These are phyloP conservation scores for Neopipo cinnamomea DNA, from an alignment of 2,113 vertebrate genomes.

Conservation along the genomic window DNA sequence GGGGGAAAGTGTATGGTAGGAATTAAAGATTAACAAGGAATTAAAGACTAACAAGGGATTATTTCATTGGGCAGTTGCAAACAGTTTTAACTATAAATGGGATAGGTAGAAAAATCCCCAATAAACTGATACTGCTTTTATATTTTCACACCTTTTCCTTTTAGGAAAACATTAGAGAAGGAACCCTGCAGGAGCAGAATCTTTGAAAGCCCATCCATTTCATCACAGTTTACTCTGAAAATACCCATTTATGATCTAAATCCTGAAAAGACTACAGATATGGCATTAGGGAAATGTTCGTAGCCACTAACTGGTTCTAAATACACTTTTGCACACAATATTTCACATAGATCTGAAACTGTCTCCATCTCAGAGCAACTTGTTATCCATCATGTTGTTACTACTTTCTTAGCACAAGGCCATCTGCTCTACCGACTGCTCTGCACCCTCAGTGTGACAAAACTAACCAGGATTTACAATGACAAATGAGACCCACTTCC, in stretches of 20 bases:
- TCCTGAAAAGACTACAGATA: neutral
- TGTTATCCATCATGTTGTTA: neutral
- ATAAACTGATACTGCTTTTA: neutral
- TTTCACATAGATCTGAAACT: neutral
- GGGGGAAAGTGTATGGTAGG: neutral
- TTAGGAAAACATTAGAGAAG: neutral
- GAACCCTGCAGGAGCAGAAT: neutral
- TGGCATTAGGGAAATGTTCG: neutral
- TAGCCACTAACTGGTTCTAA: neutral
- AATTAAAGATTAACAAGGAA: neutral
- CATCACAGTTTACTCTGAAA: neutral
- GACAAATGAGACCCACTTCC: neutral
- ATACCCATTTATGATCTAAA: neutral
- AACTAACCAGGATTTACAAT: neutral
- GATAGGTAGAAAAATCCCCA: neutral
- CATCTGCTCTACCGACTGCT: neutral
- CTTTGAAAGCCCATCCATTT: neutral
- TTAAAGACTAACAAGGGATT: neutral
- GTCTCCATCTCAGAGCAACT: neutral
- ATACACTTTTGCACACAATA: neutral
- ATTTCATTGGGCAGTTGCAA: neutral
- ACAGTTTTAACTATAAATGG: neutral
- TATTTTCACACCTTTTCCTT: neutral
- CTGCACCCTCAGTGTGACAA: neutral
- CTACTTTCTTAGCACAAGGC: neutral